Base-by-base conservation (phyloP, 2,113 vertebrate species). In the Pionites leucogaster region DNA sequence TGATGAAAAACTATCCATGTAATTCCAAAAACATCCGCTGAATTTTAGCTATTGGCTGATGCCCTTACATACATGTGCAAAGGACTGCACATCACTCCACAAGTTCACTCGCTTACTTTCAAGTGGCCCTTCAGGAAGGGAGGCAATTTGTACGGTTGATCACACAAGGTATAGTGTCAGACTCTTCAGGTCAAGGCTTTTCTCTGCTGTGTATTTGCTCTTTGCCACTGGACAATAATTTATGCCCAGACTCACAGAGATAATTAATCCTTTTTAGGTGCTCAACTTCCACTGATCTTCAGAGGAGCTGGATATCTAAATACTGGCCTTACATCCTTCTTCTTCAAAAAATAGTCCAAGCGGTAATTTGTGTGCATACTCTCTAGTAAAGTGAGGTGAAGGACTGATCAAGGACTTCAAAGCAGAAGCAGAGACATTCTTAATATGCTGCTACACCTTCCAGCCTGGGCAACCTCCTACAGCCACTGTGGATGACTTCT, bases 321-420 rank as follows among this genome's bases (percentile, higher is more conserved):
- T 3, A 55, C 16, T 8, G 6, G 6, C n/a, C 46, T 78, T 46
- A n/a, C 0, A 2, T n/a, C 37, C 24, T 41, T 39, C 31, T 69
- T 80, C 63, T n/a, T 31, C 29, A 59, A 84, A 59, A 75, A 17
- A 11, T 0, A 28, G 4, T 8, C n/a, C 28, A 81, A 50, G 53
- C 0, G 1, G n/a, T 37, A 50, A 6, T 14, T 33, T 1, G 1
- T 17, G 13, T 35, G 52, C 25, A 84, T 47, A 37, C 18, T 29
- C 17, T 69, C 12, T 46, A 74, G 29, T 13, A 9, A 59, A 68
- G 29, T 11, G 46, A 6, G 49, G 27, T 33, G 67, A 77, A 90
- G 82, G 82, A 60, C 13, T 60, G 42, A 28, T 8, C 41, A 64
- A 62, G 17, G 35, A 35, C 10, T 10, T 22, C 44, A 82, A 33